These are phyloP conservation scores for Pyrgilauda ruficollis DNA, from an alignment of 2,113 vertebrate species.

Conservation along the genomic window DNA sequence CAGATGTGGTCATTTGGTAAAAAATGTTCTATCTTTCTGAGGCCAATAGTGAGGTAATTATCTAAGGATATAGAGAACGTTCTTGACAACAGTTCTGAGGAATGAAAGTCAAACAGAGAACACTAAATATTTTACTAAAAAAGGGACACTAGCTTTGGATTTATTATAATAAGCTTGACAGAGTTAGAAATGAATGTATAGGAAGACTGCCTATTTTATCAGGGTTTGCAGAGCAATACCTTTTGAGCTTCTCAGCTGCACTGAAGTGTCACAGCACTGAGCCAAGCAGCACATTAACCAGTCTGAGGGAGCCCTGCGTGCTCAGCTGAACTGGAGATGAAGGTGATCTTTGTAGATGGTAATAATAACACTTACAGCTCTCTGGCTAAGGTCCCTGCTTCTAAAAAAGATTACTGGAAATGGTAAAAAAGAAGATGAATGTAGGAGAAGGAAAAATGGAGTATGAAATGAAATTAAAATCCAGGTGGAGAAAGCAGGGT, in stretches of 20 bases:
- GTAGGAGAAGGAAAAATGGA: neutral
- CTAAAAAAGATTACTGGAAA: neutral
- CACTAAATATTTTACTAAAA: neutral
- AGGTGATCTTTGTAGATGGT: neutral
- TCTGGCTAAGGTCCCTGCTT: neutral
- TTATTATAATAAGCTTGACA: neutral
- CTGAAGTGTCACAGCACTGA: neutral
- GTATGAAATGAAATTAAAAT: neutral
- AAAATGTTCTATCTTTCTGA: neutral
- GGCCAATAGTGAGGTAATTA: neutral
- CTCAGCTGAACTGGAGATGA: neutral
- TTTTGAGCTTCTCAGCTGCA: neutral
- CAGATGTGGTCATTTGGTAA: neutral
- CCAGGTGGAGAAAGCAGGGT: neutral
- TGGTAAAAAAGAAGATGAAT: neutral
- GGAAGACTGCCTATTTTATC: neutral
- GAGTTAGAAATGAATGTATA: neutral
- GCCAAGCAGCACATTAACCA: neutral
- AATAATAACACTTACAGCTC: neutral
- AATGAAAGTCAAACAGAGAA: neutral
- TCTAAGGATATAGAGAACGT: neutral
- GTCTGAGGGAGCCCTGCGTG: rapidly evolving
- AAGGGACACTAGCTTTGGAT: neutral
- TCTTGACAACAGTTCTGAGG: neutral
- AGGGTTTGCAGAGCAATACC: neutral